These are phyloP conservation scores for Astyanax mexicanus DNA, from an alignment of 2,797 vertebrate species.

Conservation along the genomic window DNA sequence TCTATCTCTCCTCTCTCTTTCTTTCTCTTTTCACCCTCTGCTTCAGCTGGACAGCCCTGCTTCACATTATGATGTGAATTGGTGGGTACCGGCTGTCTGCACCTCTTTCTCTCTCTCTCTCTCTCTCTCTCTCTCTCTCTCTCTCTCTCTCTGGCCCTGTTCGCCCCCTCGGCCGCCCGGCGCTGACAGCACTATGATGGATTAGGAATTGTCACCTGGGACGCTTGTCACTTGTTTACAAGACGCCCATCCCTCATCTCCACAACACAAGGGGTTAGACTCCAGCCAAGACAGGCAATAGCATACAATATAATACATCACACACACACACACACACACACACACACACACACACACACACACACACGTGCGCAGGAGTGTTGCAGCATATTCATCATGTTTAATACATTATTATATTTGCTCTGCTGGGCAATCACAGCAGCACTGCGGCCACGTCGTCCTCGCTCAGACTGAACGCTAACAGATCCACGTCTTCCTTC, in stretches of 20 bases:
- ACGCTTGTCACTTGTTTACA: constrained; percentile 85
- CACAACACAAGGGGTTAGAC: constrained; percentile 74
- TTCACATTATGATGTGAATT: constrained; percentile 83
- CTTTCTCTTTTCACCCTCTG: neutral
- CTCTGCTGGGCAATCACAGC: constrained; percentile 74
- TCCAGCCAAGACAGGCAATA: constrained; percentile 71
- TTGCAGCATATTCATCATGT: constrained; percentile 75
- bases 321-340: constrained; percentile 54
- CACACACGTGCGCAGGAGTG: constrained; percentile 53
- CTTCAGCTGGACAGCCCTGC: constrained; percentile 58
- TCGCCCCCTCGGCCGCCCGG: constrained; percentile 73
- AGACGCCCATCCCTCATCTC: constrained; percentile 82
- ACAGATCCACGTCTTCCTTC: constrained; percentile 5
- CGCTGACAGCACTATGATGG: constrained; percentile 84
- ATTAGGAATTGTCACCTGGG: constrained; percentile 86
- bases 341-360: constrained; percentile 61
- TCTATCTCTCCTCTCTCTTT: too few species aligned
- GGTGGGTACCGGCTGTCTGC: constrained; percentile 78
- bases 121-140: constrained; percentile 4
- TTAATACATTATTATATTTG: constrained; percentile 81
- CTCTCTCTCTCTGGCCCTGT: constrained; percentile 71
- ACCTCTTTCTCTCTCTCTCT: constrained; percentile 60
- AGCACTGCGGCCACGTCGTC: constrained; percentile 69
- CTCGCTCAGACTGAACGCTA: constrained; percentile 67
- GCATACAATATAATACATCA: constrained; percentile 78